Conservation (phyloP, 92 coral and sea anemone species). For the Anthopleura xanthogrammica region DNA sequence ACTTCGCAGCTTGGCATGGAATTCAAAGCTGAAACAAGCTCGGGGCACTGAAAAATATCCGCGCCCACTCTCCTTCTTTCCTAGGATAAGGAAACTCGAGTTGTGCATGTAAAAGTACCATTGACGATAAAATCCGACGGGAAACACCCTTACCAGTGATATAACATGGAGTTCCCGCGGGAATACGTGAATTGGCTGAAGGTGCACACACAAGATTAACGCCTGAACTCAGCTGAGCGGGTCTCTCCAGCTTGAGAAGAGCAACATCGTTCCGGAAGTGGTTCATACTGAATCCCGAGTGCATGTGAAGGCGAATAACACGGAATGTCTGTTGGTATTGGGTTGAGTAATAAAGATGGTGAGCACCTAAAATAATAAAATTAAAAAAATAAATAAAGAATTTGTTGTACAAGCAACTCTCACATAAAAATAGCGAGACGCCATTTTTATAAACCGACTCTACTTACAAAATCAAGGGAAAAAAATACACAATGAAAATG, state of each 20-base stretch:
- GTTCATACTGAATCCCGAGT: conserved; percentile 31
- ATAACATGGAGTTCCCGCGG: conserved; percentile 42
- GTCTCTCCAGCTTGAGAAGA: conserved; percentile 35
- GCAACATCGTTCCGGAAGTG: conserved; percentile 49
- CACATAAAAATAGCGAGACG: not conserved
- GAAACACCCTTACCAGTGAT: conserved; percentile 30
- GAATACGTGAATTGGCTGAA: conserved; percentile 25
- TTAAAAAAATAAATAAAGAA: not conserved
- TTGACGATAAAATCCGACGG: too few species aligned
- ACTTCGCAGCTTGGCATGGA: too few species aligned
- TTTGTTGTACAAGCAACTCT: too few species aligned
- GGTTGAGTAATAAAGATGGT: conserved; percentile 7
- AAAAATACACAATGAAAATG: too few species aligned
- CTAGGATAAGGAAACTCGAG: too few species aligned
- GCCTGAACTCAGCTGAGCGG: conserved; percentile 29
- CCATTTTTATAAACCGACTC: not conserved
- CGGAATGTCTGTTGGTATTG: conserved; percentile 20
- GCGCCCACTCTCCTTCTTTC: not conserved
- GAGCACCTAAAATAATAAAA: conserved; percentile 28
- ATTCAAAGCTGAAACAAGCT: too few species aligned
- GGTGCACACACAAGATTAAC: conserved; percentile 51
- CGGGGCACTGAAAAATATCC: too few species aligned
- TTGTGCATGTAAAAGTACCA: not conserved
- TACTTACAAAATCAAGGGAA: not conserved
- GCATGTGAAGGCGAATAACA: conserved; percentile 21